Conservation (phyloP, 2,888 invertebrate genomes). For the Argyresthia albistria region DNA sequence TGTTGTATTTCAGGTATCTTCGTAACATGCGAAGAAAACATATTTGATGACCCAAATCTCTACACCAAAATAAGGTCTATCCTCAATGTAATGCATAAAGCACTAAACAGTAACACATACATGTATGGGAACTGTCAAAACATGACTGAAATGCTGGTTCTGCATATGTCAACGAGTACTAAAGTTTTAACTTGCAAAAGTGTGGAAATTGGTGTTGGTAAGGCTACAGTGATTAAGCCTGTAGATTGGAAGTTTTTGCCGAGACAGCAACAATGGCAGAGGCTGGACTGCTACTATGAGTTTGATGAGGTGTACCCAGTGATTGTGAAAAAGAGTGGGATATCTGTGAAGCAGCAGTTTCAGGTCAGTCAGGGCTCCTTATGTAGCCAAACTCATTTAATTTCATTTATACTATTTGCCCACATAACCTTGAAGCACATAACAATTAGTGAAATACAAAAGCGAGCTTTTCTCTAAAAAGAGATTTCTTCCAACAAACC, state of each 20-base stretch:
- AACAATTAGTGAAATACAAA: no score
- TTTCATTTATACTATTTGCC: no score
- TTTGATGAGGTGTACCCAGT: slow-evolving; percentile 84
- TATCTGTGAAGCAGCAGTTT: slow-evolving; percentile 78
- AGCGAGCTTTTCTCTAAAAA: no score
- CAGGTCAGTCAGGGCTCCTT: slow-evolving; percentile 73
- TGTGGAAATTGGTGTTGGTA: slow-evolving; percentile 66
- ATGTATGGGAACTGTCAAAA: slow-evolving; percentile 73
- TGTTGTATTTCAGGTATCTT: slow-evolving; percentile 74
- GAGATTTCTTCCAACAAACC: no score
- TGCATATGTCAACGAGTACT: slow-evolving; percentile 70
- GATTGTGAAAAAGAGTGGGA: slow-evolving; percentile 71
- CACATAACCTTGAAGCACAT: no score
- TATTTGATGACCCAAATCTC: slow-evolving; percentile 70
- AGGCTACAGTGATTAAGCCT: slow-evolving; percentile 69
- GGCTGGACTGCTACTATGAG: slow-evolving; percentile 82
- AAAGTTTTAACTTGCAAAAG: slow-evolving; percentile 76
- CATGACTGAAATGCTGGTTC: slow-evolving; percentile 75
- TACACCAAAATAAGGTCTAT: slow-evolving; percentile 73
- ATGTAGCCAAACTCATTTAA: no score
- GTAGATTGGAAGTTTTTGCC: slow-evolving; percentile 85
- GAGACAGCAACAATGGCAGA: slow-evolving; percentile 81
- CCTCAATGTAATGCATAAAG: slow-evolving; percentile 70
- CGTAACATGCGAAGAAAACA: slow-evolving; percentile 77
- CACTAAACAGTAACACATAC: slow-evolving; percentile 65